Evolutionary conservation across 2,113 vertebrate species (phyloP), one percentile per base, ranked within the genome.

Genomic region (Cryptotis parvus): DNA sequence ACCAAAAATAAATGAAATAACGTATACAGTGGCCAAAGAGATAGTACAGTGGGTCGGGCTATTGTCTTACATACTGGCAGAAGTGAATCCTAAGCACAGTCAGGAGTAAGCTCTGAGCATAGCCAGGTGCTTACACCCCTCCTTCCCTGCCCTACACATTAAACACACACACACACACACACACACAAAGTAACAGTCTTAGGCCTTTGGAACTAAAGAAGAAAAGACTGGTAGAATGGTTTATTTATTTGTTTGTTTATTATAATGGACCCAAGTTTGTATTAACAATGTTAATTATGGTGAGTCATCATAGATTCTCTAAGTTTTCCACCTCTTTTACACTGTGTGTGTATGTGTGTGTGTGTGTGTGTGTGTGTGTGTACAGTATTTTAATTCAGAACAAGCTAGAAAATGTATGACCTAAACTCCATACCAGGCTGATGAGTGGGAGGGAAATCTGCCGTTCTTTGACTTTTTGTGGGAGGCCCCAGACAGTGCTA

Each of bases 391-490:
- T 78, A 86, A 79, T 79, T 91, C n/a, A 16, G 80, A 72, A 70
- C 18, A 69, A 29, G 66, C 77, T 49, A 81, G 87, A 33, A 94
- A 45, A 79, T 74, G 7, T 16, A 27, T 76, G 31, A 41, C 61
- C 45, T 66, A 82, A 37, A 31, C 61, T 14, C 84, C 12, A 43
- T 52, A 73, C 6, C 16, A 69, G 15, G 39, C 78, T 81, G 61
- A 27, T 75, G 65, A 76, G 31, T 85, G 6, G 45, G 27, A 9
- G 41, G 0, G 1, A 20, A 63, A 52, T 58, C 55, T 49, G 55
- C 35, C 12, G 18, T 24, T 49, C 41, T 89, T 37, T 93, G 45
- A 82, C 86, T 92, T 92, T 95, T 89, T 55, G 52, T 78, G 66
- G 52, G 79, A 90, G 29, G 31, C 24, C 3, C 65, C 75, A 24